A percentile compares a stretch with the other conserved stretches of the same genome.
Conservation (phyloP, 2,797 vertebrate species). For the Lithobates pipiens region DNA sequence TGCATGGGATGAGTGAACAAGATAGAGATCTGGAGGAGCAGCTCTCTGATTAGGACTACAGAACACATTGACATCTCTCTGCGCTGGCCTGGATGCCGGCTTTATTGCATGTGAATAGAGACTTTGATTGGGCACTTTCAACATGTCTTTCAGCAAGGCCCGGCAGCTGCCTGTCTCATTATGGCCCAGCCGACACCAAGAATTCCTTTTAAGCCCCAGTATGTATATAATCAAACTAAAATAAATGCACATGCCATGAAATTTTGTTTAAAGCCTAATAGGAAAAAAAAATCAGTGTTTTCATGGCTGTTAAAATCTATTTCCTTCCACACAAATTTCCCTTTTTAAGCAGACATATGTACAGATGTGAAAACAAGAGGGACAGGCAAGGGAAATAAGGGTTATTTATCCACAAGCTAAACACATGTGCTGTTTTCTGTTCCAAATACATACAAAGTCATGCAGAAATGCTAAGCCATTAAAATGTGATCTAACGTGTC, state of each 20-base stretch:
- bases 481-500: not conserved
- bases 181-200: conserved; percentile 44
- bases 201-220: conserved; percentile 53
- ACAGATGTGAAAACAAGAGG: conserved; percentile 37
- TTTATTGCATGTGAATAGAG: conserved; percentile 37
- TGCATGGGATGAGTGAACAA: not conserved
- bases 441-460: not conserved
- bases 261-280: conserved; percentile 45
- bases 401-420: conserved; percentile 41
- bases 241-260: conserved; percentile 27
- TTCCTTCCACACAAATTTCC: conserved; percentile 37
- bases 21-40: conserved; percentile 18
- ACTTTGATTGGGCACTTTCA: conserved; percentile 56
- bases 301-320: conserved; percentile 36
- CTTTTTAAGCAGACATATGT: not conserved
- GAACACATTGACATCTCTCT: conserved; percentile 29
- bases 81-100: conserved; percentile 23
- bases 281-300: conserved; percentile 29
- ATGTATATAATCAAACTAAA: conserved; percentile 57
- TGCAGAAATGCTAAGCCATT: not conserved
- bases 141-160: conserved; percentile 52
- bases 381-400: conserved; percentile 9
- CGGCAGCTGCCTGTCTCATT: conserved; percentile 42
- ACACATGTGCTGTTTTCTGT: conserved; percentile 8
- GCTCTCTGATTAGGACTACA: conserved; percentile 23